Evolutionary conservation across 2,113 vertebrate species (phyloP).

Genomic region (Syrmaticus mikado): DNA sequence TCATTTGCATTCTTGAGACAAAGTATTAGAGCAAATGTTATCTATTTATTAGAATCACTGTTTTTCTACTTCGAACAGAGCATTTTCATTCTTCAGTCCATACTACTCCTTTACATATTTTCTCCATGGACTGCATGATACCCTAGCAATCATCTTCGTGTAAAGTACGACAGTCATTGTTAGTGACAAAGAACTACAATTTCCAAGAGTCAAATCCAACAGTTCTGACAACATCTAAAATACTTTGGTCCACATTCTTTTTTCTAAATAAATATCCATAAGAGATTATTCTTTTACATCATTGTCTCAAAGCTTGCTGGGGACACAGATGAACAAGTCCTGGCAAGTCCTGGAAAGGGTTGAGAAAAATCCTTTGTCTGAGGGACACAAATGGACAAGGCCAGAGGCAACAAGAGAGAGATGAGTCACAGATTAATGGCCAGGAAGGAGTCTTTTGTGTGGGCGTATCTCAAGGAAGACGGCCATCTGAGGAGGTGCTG

Average conservation of each 20-base stretch:
- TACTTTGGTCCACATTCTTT: background rate
- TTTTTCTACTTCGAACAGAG: background rate
- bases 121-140: background rate
- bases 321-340: too few species aligned
- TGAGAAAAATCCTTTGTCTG: too few species aligned
- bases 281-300: too few species aligned
- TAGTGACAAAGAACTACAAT: background rate
- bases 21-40: background rate
- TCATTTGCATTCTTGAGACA: background rate
- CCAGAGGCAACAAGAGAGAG: too few species aligned
- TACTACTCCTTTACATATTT: background rate
- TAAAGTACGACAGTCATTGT: background rate
- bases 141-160: rapidly evolving
- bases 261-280: background rate
- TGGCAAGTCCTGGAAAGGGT: too few species aligned
- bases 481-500: too few species aligned
- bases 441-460: too few species aligned
- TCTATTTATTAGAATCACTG: background rate
- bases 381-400: too few species aligned
- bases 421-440: too few species aligned
- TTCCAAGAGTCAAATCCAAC: background rate
- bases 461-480: too few species aligned
- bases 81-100: background rate
- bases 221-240: background rate
- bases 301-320: too few species aligned